A percentile compares a stretch with the other conserved stretches of the same genome.
Evolutionary conservation across 2,797 vertebrate genomes (phyloP).

Genomic region (Sitta carolinensis): DNA sequence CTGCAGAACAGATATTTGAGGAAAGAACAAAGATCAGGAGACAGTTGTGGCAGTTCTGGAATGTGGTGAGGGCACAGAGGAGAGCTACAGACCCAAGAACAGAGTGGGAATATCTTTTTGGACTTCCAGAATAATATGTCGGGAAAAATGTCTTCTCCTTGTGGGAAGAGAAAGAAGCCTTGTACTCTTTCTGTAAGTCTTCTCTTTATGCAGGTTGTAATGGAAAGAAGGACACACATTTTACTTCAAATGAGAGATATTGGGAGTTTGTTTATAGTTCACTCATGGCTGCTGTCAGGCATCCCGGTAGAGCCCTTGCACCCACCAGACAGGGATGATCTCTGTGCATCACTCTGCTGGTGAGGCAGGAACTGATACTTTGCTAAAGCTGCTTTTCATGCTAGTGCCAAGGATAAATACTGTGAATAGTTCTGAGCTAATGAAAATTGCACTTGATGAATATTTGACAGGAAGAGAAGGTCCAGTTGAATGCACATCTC

Average conservation of each 20-base stretch:
- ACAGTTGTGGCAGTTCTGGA: background rate
- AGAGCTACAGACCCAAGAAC: background rate
- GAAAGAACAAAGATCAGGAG: background rate
- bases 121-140: accelerated
- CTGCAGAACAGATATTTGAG: background rate
- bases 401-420: background rate
- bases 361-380: background rate
- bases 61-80: background rate
- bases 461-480: background rate
- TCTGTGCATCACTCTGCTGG: background rate
- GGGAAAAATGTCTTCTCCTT: background rate
- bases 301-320: background rate
- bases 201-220: background rate
- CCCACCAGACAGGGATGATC: background rate
- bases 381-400: background rate
- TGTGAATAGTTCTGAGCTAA: background rate
- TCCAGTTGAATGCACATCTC: background rate
- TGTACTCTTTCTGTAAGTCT: background rate
- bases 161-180: background rate
- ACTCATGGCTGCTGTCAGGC: accelerated
- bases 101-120: background rate
- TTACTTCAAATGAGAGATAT: background rate
- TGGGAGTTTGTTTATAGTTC: background rate
- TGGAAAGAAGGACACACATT: accelerated
- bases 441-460: background rate